Conservation (phyloP, 2,113 vertebrate genomes). For the Ranitomeya imitator region DNA sequence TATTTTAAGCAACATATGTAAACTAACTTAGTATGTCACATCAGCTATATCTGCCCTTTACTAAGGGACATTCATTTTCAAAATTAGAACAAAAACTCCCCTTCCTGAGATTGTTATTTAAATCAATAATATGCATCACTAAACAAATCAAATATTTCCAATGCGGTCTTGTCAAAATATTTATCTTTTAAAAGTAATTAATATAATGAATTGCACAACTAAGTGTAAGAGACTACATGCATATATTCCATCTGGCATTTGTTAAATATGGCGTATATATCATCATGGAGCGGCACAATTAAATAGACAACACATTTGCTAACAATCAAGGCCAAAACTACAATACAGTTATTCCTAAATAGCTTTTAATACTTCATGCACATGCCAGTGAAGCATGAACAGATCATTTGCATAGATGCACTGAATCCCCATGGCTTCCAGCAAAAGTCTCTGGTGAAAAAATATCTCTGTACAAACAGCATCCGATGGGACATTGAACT, state of each 20-base stretch:
- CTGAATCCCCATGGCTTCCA: too few species aligned
- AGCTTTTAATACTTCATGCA: too few species aligned
- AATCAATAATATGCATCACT: not conserved
- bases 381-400: too few species aligned
- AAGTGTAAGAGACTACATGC: not conserved
- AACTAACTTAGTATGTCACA: not conserved
- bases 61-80: not conserved
- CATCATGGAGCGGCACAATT: too few species aligned
- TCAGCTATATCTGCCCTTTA: slow-evolving; percentile 3
- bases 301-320: too few species aligned
- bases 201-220: not conserved
- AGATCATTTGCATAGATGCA: too few species aligned
- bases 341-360: too few species aligned
- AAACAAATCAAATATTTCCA: not conserved
- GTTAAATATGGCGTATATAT: not conserved
- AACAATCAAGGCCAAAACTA: too few species aligned
- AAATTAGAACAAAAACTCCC: slow-evolving; percentile 11
- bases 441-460: too few species aligned
- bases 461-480: too few species aligned
- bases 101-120: not conserved
- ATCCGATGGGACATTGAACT: too few species aligned
- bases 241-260: not conserved
- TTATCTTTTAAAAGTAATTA: not conserved
- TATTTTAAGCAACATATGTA: slow-evolving; percentile 10
- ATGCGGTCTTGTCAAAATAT: not conserved